Evolutionary conservation across 2,113 vertebrate genomes (phyloP), one percentile per base, ranked within the genome.

Genomic region (Dicerorhinus sumatrensis): DNA sequence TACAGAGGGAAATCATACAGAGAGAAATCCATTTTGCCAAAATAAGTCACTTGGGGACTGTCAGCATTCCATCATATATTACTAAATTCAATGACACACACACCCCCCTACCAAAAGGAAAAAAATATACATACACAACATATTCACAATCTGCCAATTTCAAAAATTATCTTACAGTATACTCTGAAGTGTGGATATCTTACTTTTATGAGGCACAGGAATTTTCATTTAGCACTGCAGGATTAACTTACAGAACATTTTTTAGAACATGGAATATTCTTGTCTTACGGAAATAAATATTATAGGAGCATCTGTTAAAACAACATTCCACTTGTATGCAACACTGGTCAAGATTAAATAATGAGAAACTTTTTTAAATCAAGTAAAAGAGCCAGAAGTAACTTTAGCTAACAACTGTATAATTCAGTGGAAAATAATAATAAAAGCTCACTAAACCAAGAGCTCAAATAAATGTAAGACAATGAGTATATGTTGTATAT

Each of bases 371-470:
- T 65, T 91, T 46, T 72, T 63, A 90, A 17, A 77, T 72, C 69
- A 97, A 72, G n/a, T 60, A 36, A 88, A 92, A 89, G 51, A 84
- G 60, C 48, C 58, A 81, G 11, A 91, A 92, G 60, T 82, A 82
- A 89, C 60, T 93, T 31, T 31, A 86, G 29, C 56, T 92, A 80
- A 69, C 13, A 72, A 58, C 8, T 48, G n/a, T 62, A 72, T 36
- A 63, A 48, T 60, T 83, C 23, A 54, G 2, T 56, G 46, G 29
- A 46, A 83, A 65, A 94, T 75, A 56, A 56, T 58, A 79, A 67
- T 23, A 93, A 80, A 58, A 80, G 54, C 87, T 69, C 46, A 56
- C 65, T 63, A 86, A 90, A 39, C 58, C 23, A 87, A 80, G 46
- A 56, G 18, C 11, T 79, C 56, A 95, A 62, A 87, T 76, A 69